Evolutionary conservation across 2,113 vertebrate genomes (phyloP), one percentile per base, ranked within the genome.

Genomic region (Propithecus coquereli): DNA sequence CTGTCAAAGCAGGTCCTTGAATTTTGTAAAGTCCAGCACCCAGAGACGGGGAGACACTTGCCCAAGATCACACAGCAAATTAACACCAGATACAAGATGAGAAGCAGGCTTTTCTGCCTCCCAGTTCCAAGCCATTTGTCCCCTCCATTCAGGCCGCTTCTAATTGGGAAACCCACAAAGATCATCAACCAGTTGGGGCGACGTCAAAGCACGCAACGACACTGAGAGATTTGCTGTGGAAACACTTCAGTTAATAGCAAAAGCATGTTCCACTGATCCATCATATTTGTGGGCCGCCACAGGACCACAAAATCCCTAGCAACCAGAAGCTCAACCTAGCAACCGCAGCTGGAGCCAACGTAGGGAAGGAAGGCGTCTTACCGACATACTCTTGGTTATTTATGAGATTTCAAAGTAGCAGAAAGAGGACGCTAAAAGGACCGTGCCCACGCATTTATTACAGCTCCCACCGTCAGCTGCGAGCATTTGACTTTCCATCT

Each of bases 321-420:
- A 97, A 98, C 97, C 91, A 80, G 89, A 77, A 96, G 91, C 73
- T 94, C 88, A 95, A 73, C 96, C 96, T 98, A 96, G 97, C 97
- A 97, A 98, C 97, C 0, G 3, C 96, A 65, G 82, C 93, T 88
- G n/a, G 80, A 81, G 90, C 47, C 34, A 16, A 52, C 10, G 0
- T 61, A 73, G 68, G 52, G 52, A 43, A 65, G 63, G 93, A 61
- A 63, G 50, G 73, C 63, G 5, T 85, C 95, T 92, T 9, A 66
- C 95, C 94, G n/a, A 45, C 74, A 43, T 32, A 63, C 23, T 68
- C 88, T 47, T 5, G 4, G 71, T 95, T 97, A 97, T 95, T 97
- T 89, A 97, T 94, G 96, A 97, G 96, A 95, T 95, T 93, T 93
- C 95, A 94, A 93, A 94, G 97, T 18, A 63, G 82, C 76, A 12